phyloP scores from a whole-genome alignment of 2,797 vertebrate species.

The Sebastiscus tertius region DNA sequence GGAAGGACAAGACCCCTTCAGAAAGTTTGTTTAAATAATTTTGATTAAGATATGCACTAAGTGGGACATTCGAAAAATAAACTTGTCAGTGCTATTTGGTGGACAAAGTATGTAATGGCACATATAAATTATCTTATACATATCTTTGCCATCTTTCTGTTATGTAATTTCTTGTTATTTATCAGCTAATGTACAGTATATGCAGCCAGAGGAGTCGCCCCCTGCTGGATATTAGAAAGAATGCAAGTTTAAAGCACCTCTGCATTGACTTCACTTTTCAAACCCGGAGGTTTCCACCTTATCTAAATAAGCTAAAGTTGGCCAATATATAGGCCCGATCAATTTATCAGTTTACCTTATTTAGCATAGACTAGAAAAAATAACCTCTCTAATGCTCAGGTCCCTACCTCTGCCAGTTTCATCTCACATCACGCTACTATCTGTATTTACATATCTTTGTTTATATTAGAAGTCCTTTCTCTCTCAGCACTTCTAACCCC shows the following conservation, averaged over 20 bases:
- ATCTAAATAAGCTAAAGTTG: not conserved
- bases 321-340: not conserved
- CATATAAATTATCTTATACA: not conserved
- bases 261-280: no score
- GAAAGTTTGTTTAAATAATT: no score
- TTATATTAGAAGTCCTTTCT: not conserved
- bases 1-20: no score
- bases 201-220: not conserved
- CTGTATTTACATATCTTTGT: not conserved
- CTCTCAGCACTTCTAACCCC: not conserved
- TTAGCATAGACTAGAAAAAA: not conserved
- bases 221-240: no score
- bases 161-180: not conserved
- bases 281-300: fast-evolving
- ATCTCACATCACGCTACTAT: not conserved
- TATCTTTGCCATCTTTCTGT: not conserved
- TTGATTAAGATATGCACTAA: not conserved
- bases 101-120: not conserved
- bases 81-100: not conserved
- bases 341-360: not conserved
- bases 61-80: not conserved
- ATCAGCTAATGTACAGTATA: not conserved
- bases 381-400: not conserved
- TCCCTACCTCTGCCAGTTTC: not conserved
- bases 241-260: no score